phyloP scores from a whole-genome alignment of 2,888 invertebrate species.

The Synanthedon tipuliformis region DNA sequence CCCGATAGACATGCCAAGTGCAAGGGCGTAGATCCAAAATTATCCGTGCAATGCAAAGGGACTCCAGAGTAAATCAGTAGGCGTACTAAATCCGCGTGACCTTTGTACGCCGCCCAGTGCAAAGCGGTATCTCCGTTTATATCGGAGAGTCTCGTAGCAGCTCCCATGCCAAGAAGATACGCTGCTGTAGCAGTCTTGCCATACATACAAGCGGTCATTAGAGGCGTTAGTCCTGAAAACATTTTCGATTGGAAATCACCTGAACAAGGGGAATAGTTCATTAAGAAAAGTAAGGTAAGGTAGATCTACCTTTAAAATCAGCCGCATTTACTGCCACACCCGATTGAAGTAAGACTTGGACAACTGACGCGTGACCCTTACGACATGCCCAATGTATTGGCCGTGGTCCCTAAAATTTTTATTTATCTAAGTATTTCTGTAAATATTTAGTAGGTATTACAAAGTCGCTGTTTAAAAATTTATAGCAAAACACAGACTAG shows the following conservation, averaged over 20 bases:
- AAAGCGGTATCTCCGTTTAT: conserved; percentile 93
- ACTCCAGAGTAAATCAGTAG: conserved; percentile 92
- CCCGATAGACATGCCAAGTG: conserved; percentile 92
- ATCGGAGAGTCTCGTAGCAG: conserved; percentile 85
- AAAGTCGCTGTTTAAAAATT: no score
- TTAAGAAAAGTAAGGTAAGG: neutral
- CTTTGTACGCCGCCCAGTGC: conserved; percentile 96
- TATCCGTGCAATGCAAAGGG: conserved; percentile 88
- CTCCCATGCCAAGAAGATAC: conserved; percentile 90
- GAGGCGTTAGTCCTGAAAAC: conserved; percentile 77
- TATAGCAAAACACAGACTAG: no score
- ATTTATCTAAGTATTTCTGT: no score
- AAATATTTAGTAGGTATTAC: no score
- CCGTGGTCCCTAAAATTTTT: conserved; percentile 73
- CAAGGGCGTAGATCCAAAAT: conserved; percentile 91
- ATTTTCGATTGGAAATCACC: neutral
- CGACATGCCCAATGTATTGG: conserved; percentile 96
- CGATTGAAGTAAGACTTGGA: conserved; percentile 81
- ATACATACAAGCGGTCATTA: conserved; percentile 95
- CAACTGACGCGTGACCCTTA: conserved; percentile 91
- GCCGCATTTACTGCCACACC: conserved; percentile 91
- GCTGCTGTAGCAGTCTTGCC: conserved; percentile 91
- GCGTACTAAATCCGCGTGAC: conserved; percentile 87
- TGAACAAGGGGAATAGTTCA: neutral
- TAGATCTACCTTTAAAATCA: conserved; percentile 79